Evolutionary conservation across 2,888 invertebrate species (phyloP).

Genomic region (Eupeodes latifasciatus): DNA sequence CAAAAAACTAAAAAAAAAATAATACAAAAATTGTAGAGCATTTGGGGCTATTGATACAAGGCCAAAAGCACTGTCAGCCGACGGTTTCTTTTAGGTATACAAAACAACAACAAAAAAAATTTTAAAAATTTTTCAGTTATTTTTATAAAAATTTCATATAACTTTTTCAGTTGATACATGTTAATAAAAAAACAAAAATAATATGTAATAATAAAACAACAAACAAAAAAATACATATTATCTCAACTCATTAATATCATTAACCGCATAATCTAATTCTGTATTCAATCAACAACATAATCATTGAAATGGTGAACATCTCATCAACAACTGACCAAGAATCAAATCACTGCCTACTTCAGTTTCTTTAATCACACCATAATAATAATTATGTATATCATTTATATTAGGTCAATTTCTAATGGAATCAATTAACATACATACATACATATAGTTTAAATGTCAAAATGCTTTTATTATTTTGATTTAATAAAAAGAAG

Average conservation of each 20-base stretch:
- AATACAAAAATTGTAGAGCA: constrained; percentile 80
- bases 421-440: constrained; percentile 41
- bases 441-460: constrained; percentile 1
- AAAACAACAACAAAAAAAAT: constrained; percentile 53
- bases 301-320: constrained; percentile 51
- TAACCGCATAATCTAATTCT: constrained; percentile 34
- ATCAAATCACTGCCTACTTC: constrained; percentile 49
- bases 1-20: constrained; percentile 50
- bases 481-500: neutral
- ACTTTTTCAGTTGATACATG: constrained; percentile 64
- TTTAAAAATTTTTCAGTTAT: constrained; percentile 52
- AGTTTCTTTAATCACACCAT: constrained; percentile 14
- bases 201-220: neutral
- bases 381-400: neutral
- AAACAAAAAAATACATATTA: constrained; percentile 27
- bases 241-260: constrained; percentile 50
- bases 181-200: constrained; percentile 45
- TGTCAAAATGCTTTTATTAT: constrained; percentile 52
- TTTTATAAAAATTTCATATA: constrained; percentile 46
- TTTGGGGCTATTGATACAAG: constrained; percentile 83
- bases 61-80: constrained; percentile 84
- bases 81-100: constrained; percentile 84
- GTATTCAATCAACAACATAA: constrained; percentile 20
- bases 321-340: constrained; percentile 57
- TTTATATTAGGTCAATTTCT: constrained; percentile 46